Conservation (phyloP, 2,888 invertebrate genomes). For the Poecilus cupreus region DNA sequence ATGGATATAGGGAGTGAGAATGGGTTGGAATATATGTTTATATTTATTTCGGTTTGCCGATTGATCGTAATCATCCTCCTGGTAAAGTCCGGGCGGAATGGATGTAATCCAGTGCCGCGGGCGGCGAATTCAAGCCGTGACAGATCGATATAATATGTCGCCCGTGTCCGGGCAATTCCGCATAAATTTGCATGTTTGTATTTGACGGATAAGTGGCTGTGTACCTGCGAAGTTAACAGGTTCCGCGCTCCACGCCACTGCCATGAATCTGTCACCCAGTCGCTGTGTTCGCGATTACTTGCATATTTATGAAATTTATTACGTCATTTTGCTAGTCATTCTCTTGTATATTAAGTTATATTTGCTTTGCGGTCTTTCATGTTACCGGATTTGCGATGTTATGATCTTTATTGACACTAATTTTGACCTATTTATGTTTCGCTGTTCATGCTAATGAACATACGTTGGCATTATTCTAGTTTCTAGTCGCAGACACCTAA, state of each 20-base stretch:
- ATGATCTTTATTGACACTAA: too few species aligned
- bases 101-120: neutral
- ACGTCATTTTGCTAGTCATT: constrained; percentile 35
- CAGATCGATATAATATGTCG: constrained; percentile 41
- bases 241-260: neutral
- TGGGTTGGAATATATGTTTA: too few species aligned
- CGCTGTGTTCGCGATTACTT: constrained; percentile 14
- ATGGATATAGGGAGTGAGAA: too few species aligned
- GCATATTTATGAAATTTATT: constrained; percentile 40
- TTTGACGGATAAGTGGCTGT: constrained; percentile 34
- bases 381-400: neutral
- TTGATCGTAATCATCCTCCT: neutral
- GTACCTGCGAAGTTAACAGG: constrained; percentile 32
- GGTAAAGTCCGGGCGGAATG: neutral
- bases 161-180: constrained; percentile 1
- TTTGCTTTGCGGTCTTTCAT: constrained; percentile 18
- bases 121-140: neutral
- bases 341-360: constrained; percentile 18
- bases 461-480: too few species aligned
- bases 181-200: constrained; percentile 24
- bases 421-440: too few species aligned
- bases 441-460: too few species aligned
- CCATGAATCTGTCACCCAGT: constrained; percentile 16
- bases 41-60: too few species aligned
- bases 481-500: too few species aligned